These are phyloP conservation scores for Catajapyx aquilonaris DNA, from an alignment of 1,140 invertebrate species.

Conservation along the genomic window DNA sequence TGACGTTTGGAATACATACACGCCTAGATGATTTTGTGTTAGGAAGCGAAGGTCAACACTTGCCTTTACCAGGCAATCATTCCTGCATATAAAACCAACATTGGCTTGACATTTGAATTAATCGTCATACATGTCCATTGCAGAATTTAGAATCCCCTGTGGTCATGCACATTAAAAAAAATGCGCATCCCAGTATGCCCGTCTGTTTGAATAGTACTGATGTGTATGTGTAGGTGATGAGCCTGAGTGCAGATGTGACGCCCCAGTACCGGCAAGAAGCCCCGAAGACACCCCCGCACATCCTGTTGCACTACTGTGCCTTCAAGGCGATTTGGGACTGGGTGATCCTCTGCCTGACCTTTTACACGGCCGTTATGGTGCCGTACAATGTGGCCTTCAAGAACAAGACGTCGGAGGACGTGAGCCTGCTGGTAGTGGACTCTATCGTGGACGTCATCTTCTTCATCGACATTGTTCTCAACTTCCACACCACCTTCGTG, in stretches of 20 bases:
- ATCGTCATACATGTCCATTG: too few species aligned
- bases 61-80: too few species aligned
- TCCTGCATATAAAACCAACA: too few species aligned
- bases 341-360: conserved; percentile 97
- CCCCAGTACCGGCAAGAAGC: conserved; percentile 99
- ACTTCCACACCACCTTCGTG: conserved; percentile 99
- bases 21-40: too few species aligned
- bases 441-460: conserved; percentile 99
- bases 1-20: too few species aligned
- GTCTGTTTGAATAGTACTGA: conserved; percentile 3
- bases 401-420: conserved; percentile 97
- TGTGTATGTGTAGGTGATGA: conserved; percentile 61
- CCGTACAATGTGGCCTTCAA: conserved; percentile 99
- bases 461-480: conserved; percentile 99
- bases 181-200: not conserved
- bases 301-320: conserved; percentile 92
- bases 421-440: conserved; percentile 86
- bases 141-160: too few species aligned
- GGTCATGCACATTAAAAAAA: too few species aligned
- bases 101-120: too few species aligned
- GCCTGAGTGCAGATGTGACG: conserved; percentile 86
- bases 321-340: conserved; percentile 99
- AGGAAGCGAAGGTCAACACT: too few species aligned
- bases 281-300: conserved; percentile 95
- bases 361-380: conserved; percentile 99